Evolutionary conservation across 2,113 vertebrate species (phyloP).

Genomic region (Eptesicus fuscus): DNA sequence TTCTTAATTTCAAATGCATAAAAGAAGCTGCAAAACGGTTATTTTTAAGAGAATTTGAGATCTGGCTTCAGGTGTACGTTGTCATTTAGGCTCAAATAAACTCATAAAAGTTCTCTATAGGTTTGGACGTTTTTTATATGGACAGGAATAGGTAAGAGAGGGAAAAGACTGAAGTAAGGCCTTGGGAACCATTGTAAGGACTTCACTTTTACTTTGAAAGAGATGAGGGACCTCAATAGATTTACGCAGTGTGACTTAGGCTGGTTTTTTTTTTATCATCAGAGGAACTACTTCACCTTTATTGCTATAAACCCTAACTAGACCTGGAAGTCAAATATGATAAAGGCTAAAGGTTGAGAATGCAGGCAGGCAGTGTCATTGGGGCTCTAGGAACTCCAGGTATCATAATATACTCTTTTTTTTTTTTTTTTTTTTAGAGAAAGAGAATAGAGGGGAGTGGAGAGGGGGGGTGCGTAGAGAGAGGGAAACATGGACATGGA

Average conservation of each 20-base stretch:
- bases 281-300: background rate
- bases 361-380: background rate
- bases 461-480: too few relatives aligned
- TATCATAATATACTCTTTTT: background rate
- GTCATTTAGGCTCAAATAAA: background rate
- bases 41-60: background rate
- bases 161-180: fast-evolving
- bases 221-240: fast-evolving
- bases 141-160: background rate
- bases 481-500: too few relatives aligned
- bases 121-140: background rate
- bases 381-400: background rate
- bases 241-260: background rate
- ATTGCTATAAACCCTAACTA: background rate
- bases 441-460: too few relatives aligned
- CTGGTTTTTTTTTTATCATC: background rate
- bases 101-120: background rate
- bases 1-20: background rate
- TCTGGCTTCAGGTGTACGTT: background rate
- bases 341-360: background rate
- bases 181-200: background rate
- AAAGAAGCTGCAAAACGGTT: background rate
- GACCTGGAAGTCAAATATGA: background rate
- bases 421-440: too few relatives aligned
- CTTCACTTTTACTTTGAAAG: background rate